These are phyloP conservation scores for Drosophila kohkoa DNA, from an alignment of 1,140 invertebrate species.

Conservation along the genomic window DNA sequence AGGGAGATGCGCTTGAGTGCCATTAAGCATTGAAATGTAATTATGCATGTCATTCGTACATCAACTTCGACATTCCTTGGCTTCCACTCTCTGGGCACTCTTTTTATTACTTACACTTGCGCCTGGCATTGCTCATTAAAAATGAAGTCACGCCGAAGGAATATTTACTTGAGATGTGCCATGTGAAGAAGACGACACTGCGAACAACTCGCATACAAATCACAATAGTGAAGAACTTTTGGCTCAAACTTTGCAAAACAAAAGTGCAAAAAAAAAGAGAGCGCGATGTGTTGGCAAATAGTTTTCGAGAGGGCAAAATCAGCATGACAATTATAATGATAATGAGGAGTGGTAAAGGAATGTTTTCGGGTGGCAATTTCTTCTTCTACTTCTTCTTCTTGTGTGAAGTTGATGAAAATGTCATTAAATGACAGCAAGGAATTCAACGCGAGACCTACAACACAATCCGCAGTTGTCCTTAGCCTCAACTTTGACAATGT, in stretches of 20 bases:
- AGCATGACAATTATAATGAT: constrained; percentile 83
- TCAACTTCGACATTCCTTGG: constrained; percentile 59
- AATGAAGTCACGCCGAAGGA: constrained; percentile 56
- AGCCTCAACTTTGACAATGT: constrained; percentile 44
- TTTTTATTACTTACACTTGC: constrained; percentile 46
- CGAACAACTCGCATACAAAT: constrained; percentile 34
- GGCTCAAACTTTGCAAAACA: constrained; percentile 37
- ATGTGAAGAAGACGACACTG: constrained; percentile 24
- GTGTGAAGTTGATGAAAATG: constrained; percentile 69
- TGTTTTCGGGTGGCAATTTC: constrained; percentile 2
- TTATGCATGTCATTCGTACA: constrained; percentile 59
- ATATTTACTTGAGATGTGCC: constrained; percentile 18
- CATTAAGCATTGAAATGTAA: constrained; percentile 45
- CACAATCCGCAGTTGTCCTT: constrained; percentile 11
- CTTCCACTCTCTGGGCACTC: constrained; percentile 16
- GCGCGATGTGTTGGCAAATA: constrained; percentile 62
- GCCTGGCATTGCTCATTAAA: constrained; percentile 61
- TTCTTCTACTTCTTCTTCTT: too few relatives aligned
- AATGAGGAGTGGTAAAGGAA: constrained; percentile 61
- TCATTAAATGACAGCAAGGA: constrained; percentile 78
- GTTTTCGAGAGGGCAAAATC: constrained; percentile 61
- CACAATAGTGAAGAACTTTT: constrained; percentile 46
- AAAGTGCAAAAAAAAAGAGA: constrained; percentile 52
- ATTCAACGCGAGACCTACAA: constrained; percentile 29
- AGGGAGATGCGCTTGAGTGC: constrained; percentile 18